Base-by-base conservation (phyloP, 2,888 invertebrate species). In the Drosophila setosimentum region DNA sequence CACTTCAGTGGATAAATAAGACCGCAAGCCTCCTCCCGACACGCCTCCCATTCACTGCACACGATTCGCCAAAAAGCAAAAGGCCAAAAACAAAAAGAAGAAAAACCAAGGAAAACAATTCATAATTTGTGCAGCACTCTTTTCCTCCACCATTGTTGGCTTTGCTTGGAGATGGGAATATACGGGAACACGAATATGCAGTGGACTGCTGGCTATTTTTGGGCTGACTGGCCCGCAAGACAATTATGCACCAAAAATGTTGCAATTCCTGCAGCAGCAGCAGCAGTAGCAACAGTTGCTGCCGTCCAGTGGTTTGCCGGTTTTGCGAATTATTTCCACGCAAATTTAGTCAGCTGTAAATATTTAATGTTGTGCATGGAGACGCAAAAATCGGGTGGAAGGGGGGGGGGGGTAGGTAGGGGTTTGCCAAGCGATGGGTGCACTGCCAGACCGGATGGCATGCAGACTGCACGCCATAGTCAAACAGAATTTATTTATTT, bases 301-400 rank as follows among this genome's bases (percentile, higher is more conserved):
- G 29, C 33, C 49, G 57, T 18, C 11, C 29, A 30, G n/a, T 33
- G 50, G 8, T 48, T 42, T 45, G 59, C 60, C 59, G 45, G 68
- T 62, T 48, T 60, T 68, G 58, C 64, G 42, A 70, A 58, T 73
- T 61, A 72, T 73, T 76, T 71, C 71, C 79, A 75, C 86, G 81
- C 69, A 79, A 83, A 88, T 80, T 78, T 83, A 85, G 83, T 78
- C 85, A 79, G 69, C 77, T 79, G 83, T 81, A 73, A 77, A 85
- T 30, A 73, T 45, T 45, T 45, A 24, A 45, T 45, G 16, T 24
- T 21, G 80, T 67, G 64, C 63, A 75, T 75, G 66, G 24, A 35
- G 42, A 30, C 42, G 37, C 29, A 13, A n/a, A n/a, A n/a, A n/a
- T n/a, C n/a, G n/a, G n/a, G n/a, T n/a, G n/a, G 30, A 5, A 2